Evolutionary conservation across 1,140 invertebrate species (phyloP).

Genomic region (Euwallacea similis): DNA sequence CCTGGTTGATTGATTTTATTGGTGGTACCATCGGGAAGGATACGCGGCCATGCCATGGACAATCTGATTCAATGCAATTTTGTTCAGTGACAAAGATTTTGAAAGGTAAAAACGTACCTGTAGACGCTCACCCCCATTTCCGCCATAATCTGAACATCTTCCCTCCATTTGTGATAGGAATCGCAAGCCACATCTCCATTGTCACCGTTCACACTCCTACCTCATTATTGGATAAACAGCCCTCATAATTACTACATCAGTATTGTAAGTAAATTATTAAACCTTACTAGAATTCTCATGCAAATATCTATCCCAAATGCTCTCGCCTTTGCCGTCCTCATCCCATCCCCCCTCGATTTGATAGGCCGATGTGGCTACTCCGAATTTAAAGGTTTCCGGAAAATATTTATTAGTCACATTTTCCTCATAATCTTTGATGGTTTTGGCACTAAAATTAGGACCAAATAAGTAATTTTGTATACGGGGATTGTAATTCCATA

Average conservation of each 20-base stretch:
- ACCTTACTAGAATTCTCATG: constrained; percentile 45
- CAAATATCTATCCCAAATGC: constrained; percentile 62
- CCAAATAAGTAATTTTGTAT: not conserved
- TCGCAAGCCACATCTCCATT: constrained; percentile 58
- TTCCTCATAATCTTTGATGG: not conserved
- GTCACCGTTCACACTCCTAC: not conserved
- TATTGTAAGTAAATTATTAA: not conserved
- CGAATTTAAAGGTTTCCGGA: constrained; percentile 50
- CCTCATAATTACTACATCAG: too few species aligned
- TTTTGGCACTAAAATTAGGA: too few species aligned
- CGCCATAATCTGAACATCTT: constrained; percentile 56
- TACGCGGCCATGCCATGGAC: constrained; percentile 64
- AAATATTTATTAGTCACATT: constrained; percentile 30
- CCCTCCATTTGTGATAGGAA: constrained; percentile 57
- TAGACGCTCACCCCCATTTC: constrained; percentile 56
- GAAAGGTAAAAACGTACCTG: constrained; percentile 2
- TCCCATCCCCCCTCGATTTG: constrained; percentile 52
- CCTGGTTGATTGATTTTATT: constrained; percentile 58
- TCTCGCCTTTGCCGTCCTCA: constrained; percentile 56
- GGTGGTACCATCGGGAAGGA: constrained; percentile 58
- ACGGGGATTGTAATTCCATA: not conserved
- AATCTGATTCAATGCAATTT: too few species aligned
- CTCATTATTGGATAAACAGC: too few species aligned
- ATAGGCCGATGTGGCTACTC: constrained; percentile 45
- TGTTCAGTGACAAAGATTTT: not conserved